phyloP scores from a whole-genome alignment of 2,888 invertebrate species.

The Andrena marginata region DNA sequence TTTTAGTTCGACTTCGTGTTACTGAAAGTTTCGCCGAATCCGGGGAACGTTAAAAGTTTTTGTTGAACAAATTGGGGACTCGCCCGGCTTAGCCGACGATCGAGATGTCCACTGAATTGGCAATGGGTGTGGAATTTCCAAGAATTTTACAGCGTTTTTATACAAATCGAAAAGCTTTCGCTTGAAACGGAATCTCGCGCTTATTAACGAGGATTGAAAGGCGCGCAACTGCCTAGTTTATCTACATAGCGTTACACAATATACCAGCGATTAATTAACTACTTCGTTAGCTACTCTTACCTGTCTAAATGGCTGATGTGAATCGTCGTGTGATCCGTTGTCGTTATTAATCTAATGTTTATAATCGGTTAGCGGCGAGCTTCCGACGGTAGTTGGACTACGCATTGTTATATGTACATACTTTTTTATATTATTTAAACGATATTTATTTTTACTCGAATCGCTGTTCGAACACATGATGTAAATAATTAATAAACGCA shows the following conservation, averaged over 20 bases:
- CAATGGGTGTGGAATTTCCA: background rate
- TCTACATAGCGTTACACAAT: conserved; percentile 26
- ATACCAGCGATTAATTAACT: conserved; percentile 35
- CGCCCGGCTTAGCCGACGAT: background rate
- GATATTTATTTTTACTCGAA: conserved; percentile 76
- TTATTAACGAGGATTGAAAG: conserved; percentile 34
- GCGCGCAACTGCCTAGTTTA: conserved; percentile 23
- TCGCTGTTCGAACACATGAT: conserved; percentile 69
- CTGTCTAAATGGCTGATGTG: conserved; percentile 46
- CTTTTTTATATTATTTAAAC: conserved; percentile 75
- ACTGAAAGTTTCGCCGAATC: background rate
- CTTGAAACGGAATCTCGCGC: conserved; percentile 37
- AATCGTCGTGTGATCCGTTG: conserved; percentile 72
- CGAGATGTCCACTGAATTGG: conserved; percentile 3
- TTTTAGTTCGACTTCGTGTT: conserved; percentile 28
- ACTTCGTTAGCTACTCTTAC: conserved; percentile 39
- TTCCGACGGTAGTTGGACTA: conserved; percentile 62
- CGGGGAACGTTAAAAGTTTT: background rate
- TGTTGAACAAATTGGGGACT: too few relatives aligned
- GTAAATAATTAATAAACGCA: conserved; percentile 75
- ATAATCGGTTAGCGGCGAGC: conserved; percentile 63
- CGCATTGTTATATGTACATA: conserved; percentile 77
- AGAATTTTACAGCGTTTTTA: conserved; percentile 20
- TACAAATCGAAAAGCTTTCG: conserved; percentile 44
- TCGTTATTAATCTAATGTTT: conserved; percentile 67